These are phyloP conservation scores for Anguilla marmorata DNA, from an alignment of 2,797 vertebrate genomes.

Conservation along the genomic window DNA sequence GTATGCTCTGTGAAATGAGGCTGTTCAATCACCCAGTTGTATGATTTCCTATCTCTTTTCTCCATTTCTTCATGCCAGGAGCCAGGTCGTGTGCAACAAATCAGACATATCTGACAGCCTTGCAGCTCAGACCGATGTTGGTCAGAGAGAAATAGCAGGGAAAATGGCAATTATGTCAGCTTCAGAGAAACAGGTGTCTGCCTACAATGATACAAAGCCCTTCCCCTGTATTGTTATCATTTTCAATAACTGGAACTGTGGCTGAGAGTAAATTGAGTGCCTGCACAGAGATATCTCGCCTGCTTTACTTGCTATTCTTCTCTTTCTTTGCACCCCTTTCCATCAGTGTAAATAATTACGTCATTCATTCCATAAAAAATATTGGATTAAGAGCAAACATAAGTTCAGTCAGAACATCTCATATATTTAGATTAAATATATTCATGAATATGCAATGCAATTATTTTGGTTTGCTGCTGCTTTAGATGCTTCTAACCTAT, in stretches of 20 bases:
- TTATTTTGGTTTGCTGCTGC: too few species aligned
- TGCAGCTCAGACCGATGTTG: constrained; percentile 76
- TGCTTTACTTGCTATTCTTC: background rate
- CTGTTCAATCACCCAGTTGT: constrained; percentile 60
- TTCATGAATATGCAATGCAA: too few species aligned
- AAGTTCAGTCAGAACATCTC: background rate
- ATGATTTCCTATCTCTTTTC: constrained; percentile 60
- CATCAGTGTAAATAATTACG: background rate
- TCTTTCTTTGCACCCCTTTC: background rate
- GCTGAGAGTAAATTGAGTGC: constrained; percentile 60
- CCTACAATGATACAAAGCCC: constrained; percentile 60
- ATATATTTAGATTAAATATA: too few species aligned
- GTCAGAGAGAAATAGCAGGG: constrained; percentile 73
- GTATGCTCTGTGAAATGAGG: constrained; percentile 47
- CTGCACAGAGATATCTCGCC: constrained; percentile 47
- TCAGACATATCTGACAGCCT: constrained; percentile 49
- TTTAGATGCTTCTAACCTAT: too few species aligned
- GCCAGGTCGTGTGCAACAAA: background rate
- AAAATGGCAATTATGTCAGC: constrained; percentile 79
- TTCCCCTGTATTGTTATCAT: constrained; percentile 72
- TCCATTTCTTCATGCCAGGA: constrained; percentile 50
- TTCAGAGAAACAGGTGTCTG: constrained; percentile 74
- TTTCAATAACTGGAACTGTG: constrained; percentile 75
- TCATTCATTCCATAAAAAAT: background rate
- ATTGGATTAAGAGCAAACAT: background rate